Conservation (phyloP, 2,797 vertebrate genomes). For the Trematomus bernacchii region DNA sequence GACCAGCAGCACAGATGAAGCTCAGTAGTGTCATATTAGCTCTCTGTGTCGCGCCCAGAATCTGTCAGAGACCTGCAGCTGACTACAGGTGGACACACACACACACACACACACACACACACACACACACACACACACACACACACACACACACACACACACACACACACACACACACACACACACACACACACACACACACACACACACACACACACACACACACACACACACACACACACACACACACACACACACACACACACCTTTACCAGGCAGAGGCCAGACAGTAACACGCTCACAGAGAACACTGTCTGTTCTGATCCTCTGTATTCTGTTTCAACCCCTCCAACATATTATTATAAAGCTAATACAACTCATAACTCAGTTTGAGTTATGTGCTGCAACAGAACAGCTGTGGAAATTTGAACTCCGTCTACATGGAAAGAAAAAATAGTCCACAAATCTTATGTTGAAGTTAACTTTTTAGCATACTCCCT, state of each 20-base stretch:
- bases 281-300: slow-evolving; percentile 19
- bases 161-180: too few species aligned
- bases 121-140: too few species aligned
- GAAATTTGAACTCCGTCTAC: neutral
- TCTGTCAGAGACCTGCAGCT: slow-evolving; percentile 31
- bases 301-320: slow-evolving; percentile 10
- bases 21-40: slow-evolving; percentile 14
- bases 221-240: slow-evolving; percentile 4
- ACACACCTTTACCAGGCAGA: slow-evolving; percentile 12
- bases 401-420: neutral
- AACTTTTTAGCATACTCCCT: neutral
- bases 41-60: slow-evolving; percentile 24
- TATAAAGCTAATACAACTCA: neutral
- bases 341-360: neutral
- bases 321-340: neutral
- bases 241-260: neutral
- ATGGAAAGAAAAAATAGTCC: neutral
- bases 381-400: neutral
- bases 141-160: too few species aligned
- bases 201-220: too few species aligned
- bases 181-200: too few species aligned
- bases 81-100: slow-evolving; percentile 14
- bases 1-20: slow-evolving; percentile 26
- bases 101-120: neutral
- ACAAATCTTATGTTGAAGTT: slow-evolving; percentile 7